phyloP scores from a whole-genome alignment of 2,888 invertebrate genomes.

The Habrosyne pyritoides region DNA sequence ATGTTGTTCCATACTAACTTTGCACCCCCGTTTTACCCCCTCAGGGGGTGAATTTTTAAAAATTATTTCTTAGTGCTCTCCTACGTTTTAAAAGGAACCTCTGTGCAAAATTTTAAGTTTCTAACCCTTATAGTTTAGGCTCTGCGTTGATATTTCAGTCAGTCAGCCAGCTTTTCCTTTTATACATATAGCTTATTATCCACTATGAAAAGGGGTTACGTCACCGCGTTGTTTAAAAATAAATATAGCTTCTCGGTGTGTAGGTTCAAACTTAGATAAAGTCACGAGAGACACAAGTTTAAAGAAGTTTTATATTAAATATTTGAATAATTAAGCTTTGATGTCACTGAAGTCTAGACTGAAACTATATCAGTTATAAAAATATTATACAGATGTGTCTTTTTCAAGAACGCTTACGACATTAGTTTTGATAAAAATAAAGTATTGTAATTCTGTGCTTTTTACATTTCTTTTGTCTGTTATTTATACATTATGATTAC shows the following conservation, averaged over 20 bases:
- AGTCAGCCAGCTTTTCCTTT: too few relatives aligned
- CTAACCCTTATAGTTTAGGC: too few relatives aligned
- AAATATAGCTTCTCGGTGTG: background rate
- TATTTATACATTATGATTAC: conserved; percentile 43
- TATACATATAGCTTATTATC: too few relatives aligned
- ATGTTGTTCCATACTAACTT: too few relatives aligned
- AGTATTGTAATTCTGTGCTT: background rate
- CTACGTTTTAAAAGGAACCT: too few relatives aligned
- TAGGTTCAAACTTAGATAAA: background rate
- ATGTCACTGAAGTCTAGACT: background rate
- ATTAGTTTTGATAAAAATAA: background rate
- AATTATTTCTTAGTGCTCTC: too few relatives aligned
- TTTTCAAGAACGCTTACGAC: background rate
- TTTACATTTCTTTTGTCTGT: conserved; percentile 19
- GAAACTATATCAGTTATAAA: background rate
- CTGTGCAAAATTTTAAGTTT: too few relatives aligned
- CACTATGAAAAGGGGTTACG: background rate
- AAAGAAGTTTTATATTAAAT: background rate
- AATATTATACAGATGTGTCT: background rate
- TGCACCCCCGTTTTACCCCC: too few relatives aligned
- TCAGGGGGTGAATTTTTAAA: too few relatives aligned
- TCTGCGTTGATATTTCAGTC: too few relatives aligned
- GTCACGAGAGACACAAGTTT: background rate
- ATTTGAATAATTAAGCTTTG: background rate
- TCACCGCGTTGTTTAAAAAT: background rate